These are phyloP conservation scores for Saiga tatarica DNA, from an alignment of 2,113 vertebrate species.

Conservation along the genomic window DNA sequence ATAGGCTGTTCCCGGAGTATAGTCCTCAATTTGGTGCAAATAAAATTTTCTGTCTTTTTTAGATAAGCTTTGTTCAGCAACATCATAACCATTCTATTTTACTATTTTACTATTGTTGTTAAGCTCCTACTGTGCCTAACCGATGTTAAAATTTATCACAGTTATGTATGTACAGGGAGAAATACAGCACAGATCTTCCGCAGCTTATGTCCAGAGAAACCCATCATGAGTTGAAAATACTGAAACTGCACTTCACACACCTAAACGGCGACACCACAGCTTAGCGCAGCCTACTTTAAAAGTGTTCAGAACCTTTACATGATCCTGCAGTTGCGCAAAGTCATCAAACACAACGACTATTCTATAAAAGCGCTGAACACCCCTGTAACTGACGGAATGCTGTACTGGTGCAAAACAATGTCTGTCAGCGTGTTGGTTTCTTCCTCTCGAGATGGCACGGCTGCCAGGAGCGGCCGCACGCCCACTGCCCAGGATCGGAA, in stretches of 20 bases:
- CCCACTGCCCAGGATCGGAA: not conserved
- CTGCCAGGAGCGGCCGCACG: fast-evolving
- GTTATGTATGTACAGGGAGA: not conserved
- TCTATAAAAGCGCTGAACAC: not conserved
- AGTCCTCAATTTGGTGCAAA: not conserved
- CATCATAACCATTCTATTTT: not conserved
- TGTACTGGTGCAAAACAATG: not conserved
- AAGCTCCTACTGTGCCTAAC: not conserved
- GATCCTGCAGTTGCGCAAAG: not conserved
- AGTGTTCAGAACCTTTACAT: not conserved
- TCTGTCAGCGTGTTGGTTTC: not conserved
- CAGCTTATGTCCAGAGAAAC: not conserved
- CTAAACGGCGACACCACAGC: not conserved
- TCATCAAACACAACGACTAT: not conserved
- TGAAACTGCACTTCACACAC: not conserved
- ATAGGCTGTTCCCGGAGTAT: not conserved
- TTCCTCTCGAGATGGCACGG: not conserved
- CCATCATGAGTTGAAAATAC: not conserved
- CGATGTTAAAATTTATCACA: not conserved
- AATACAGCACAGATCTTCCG: not conserved
- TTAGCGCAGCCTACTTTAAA: not conserved
- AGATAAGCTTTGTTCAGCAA: not conserved
- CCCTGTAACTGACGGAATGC: not conserved
- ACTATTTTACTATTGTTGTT: not conserved
- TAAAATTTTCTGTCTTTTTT: not conserved